Conservation (phyloP, 2,797 vertebrate genomes). For the Orientallactaga sibirica region DNA sequence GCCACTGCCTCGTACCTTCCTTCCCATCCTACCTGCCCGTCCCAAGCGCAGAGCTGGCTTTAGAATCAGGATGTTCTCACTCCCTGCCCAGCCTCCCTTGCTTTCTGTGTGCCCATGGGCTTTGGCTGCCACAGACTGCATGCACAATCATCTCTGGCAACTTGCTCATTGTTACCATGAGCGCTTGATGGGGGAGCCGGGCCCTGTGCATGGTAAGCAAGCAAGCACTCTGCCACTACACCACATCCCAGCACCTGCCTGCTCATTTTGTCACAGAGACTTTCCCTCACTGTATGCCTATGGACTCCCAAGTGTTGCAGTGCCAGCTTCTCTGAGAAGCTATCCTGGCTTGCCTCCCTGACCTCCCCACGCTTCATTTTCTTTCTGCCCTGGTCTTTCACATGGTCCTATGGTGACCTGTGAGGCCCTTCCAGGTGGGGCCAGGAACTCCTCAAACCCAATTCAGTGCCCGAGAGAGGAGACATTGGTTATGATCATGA, state of each 20-base stretch:
- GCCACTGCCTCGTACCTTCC: rapidly evolving
- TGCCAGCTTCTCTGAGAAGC: background rate
- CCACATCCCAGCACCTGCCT: background rate
- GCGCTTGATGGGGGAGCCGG: background rate
- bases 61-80: background rate
- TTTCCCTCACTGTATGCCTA: background rate
- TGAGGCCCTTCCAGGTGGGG: background rate
- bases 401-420: rapidly evolving
- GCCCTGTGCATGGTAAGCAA: background rate
- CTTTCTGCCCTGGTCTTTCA: background rate
- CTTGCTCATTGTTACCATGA: background rate
- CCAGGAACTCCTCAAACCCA: background rate
- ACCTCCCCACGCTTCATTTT: rapidly evolving
- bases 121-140: background rate
- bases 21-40: background rate
- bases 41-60: background rate
- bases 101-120: background rate
- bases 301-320: background rate
- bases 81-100: background rate
- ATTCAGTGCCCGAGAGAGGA: background rate
- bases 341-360: background rate
- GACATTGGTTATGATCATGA: rapidly evolving
- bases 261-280: background rate
- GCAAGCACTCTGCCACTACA: background rate
- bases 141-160: too few species aligned